These are phyloP conservation scores for Rhynchotus rufescens DNA, from an alignment of 2,797 vertebrate species.

Conservation along the genomic window DNA sequence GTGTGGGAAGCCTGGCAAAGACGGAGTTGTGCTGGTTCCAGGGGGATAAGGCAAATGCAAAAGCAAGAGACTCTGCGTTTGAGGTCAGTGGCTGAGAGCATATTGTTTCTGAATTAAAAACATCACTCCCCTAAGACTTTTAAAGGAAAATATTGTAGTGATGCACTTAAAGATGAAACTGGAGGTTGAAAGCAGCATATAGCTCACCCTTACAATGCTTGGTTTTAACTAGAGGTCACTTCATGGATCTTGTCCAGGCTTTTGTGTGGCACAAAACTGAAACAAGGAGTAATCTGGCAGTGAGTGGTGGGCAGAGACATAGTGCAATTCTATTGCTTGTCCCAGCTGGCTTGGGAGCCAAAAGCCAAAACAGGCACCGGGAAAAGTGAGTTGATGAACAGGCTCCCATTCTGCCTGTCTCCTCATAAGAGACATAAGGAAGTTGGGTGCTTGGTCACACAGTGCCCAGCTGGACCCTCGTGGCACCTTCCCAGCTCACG, in stretches of 20 bases:
- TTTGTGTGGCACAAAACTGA: background rate
- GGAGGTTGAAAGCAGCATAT: background rate
- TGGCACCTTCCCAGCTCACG: slow-evolving; percentile 32
- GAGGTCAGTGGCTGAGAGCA: background rate
- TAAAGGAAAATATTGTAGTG: background rate
- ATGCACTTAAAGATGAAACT: background rate
- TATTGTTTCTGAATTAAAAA: background rate
- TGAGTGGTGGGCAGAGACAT: background rate
- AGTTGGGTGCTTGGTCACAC: background rate
- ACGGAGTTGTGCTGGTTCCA: background rate
- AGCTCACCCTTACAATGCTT: background rate
- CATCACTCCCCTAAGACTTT: background rate
- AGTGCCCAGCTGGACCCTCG: background rate
- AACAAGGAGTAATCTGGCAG: background rate
- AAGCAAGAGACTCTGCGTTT: background rate
- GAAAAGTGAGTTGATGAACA: background rate
- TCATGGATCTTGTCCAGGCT: background rate
- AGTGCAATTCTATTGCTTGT: background rate
- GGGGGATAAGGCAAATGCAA: background rate
- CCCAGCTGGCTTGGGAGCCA: background rate
- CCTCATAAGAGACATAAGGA: background rate
- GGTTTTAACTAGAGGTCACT: background rate
- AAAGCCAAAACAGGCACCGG: background rate
- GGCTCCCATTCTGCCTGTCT: background rate
- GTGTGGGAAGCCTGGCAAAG: background rate